Conservation (phyloP, 2,888 invertebrate genomes). For the Vannuccia rotundouncinata region DNA sequence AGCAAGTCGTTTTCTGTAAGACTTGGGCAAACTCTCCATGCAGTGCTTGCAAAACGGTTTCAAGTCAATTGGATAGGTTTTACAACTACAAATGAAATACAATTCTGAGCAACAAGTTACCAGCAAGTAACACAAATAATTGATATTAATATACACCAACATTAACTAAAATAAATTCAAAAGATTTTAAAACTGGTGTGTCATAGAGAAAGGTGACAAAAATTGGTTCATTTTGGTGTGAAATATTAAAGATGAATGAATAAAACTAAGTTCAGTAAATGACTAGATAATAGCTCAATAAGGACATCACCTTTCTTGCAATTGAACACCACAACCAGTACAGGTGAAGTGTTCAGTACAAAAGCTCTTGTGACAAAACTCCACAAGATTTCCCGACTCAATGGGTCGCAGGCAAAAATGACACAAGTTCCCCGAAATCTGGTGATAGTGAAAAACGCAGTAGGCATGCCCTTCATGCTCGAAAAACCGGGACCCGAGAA, state of each 20-base stretch:
- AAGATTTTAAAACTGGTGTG: background rate
- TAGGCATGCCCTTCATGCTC: constrained; percentile 93
- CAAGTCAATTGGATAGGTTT: background rate
- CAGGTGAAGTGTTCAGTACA: constrained; percentile 98
- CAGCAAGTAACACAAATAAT: background rate
- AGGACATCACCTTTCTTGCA: constrained; percentile 80
- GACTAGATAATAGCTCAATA: too few species aligned
- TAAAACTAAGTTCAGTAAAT: too few species aligned
- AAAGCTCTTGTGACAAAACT: constrained; percentile 75
- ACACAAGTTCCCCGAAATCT: constrained; percentile 90
- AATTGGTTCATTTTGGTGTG: too few species aligned
- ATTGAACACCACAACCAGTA: constrained; percentile 88
- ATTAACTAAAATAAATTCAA: too few species aligned
- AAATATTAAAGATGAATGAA: too few species aligned
- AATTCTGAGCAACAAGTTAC: background rate
- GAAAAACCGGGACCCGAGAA: constrained; percentile 95
- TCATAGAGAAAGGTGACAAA: background rate
- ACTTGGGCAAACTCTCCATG: constrained; percentile 32
- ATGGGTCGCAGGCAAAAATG: constrained; percentile 97
- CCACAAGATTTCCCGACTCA: constrained; percentile 33
- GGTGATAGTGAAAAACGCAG: constrained; percentile 95
- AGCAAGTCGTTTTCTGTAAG: background rate
- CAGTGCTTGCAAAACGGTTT: constrained; percentile 33
- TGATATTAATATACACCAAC: too few species aligned
- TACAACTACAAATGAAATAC: too few species aligned